These are phyloP conservation scores for Orthonyx spaldingii DNA, from an alignment of 2,113 vertebrate genomes.

Conservation along the genomic window DNA sequence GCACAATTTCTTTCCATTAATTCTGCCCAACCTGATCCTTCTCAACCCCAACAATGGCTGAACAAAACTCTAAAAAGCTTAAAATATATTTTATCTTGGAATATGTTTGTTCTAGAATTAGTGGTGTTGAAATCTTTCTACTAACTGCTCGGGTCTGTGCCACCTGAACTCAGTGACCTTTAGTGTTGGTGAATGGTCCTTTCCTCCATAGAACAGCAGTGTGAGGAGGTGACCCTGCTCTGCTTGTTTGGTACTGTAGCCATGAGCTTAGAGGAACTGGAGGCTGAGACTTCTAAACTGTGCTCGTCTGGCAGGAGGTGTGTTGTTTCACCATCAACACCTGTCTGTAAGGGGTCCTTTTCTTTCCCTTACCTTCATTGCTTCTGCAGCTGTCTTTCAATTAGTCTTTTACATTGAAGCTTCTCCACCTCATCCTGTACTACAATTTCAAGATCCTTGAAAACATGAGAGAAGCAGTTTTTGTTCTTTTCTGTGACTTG, in stretches of 20 bases:
- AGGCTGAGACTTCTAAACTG: background rate
- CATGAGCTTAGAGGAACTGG: background rate
- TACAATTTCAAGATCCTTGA: background rate
- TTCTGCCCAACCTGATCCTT: background rate
- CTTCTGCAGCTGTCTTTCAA: background rate
- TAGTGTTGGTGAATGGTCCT: background rate
- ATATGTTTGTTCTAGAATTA: background rate
- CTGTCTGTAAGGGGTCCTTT: background rate
- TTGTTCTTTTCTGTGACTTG: background rate
- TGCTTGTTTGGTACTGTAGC: background rate
- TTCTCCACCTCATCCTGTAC: background rate
- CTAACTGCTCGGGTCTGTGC: background rate
- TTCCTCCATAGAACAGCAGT: fast-evolving
- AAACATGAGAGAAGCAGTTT: background rate
- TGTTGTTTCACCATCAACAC: background rate
- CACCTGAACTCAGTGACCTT: background rate
- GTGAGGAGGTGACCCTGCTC: background rate
- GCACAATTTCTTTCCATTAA: background rate
- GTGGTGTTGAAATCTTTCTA: background rate
- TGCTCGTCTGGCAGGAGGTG: background rate
- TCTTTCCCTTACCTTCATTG: background rate
- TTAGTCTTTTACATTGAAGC: background rate
- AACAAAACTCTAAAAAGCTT: background rate
- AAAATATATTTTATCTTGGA: background rate
- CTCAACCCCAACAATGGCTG: fast-evolving